Evolutionary conservation across 2,113 vertebrate species (phyloP).

Genomic region (Bos indicus): DNA sequence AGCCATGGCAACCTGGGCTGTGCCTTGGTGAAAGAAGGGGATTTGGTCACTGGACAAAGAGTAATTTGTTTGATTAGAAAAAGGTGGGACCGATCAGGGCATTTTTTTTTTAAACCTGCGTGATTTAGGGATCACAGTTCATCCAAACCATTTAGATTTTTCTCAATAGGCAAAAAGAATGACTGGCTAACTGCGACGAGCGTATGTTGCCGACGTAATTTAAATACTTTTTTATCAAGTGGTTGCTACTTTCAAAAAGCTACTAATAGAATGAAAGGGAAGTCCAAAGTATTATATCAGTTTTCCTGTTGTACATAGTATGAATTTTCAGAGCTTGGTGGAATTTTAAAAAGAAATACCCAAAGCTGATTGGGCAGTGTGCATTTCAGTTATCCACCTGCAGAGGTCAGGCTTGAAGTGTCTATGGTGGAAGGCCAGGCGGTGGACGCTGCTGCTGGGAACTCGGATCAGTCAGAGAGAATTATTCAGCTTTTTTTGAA

Average conservation of each 20-base stretch:
- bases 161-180: not conserved
- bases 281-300: not conserved
- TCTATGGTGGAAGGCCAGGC: not conserved
- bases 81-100: conserved; percentile 73
- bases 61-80: conserved; percentile 85
- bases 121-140: conserved; percentile 59
- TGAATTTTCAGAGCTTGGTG: conserved; percentile 7
- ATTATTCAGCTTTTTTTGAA: conserved; percentile 13
- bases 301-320: not conserved
- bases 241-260: conserved; percentile 13
- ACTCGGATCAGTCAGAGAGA: not conserved
- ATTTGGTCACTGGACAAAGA: conserved; percentile 82
- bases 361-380: not conserved
- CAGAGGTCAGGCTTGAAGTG: conserved; percentile 87
- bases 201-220: not conserved
- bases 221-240: not conserved
- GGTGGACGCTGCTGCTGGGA: not conserved
- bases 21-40: conserved; percentile 78
- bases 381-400: conserved; percentile 78
- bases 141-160: conserved; percentile 57
- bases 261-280: not conserved
- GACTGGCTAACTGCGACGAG: not conserved
- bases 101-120: conserved; percentile 59
- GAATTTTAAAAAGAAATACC: not conserved
- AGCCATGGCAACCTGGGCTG: conserved; percentile 86